phyloP scores from a whole-genome alignment of 2,888 invertebrate species.

The Sacculina carcini region DNA sequence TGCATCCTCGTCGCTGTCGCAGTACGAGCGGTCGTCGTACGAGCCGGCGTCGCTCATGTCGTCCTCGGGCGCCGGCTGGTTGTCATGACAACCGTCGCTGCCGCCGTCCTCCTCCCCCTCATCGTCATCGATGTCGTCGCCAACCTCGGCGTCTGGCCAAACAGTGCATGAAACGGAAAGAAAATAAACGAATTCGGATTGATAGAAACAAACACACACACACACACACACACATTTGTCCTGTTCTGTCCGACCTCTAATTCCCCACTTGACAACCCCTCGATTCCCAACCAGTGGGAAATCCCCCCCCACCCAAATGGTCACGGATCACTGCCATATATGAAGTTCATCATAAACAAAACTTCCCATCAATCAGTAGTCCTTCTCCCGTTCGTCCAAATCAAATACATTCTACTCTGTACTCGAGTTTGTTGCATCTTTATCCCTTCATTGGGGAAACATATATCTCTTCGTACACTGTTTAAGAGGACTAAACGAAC shows the following conservation, averaged over 20 bases:
- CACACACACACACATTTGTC: constrained; percentile 23
- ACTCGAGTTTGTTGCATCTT: no score
- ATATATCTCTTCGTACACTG: no score
- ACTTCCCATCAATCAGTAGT: no score
- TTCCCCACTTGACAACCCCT: constrained; percentile 13
- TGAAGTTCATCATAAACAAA: no score
- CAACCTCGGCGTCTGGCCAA: constrained; percentile 17
- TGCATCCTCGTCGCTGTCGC: not conserved
- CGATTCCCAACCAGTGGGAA: not conserved
- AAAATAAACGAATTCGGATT: no score
- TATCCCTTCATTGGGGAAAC: no score
- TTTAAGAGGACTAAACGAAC: no score
- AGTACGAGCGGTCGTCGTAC: not conserved
- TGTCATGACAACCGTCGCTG: constrained; percentile 21
- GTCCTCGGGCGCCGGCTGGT: not conserved
- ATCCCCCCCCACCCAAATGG: no score
- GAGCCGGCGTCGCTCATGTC: not conserved
- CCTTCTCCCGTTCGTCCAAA: no score
- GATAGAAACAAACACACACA: not conserved
- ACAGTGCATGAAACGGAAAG: constrained; percentile 12
- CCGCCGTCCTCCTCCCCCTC: constrained; percentile 38
- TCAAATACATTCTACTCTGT: no score
- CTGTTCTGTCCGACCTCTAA: constrained; percentile 26
- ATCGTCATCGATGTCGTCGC: constrained; percentile 20
- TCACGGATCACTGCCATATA: no score